Evolutionary conservation across 2,888 invertebrate species (phyloP).

Genomic region (Euspilapteryx auroguttella): DNA sequence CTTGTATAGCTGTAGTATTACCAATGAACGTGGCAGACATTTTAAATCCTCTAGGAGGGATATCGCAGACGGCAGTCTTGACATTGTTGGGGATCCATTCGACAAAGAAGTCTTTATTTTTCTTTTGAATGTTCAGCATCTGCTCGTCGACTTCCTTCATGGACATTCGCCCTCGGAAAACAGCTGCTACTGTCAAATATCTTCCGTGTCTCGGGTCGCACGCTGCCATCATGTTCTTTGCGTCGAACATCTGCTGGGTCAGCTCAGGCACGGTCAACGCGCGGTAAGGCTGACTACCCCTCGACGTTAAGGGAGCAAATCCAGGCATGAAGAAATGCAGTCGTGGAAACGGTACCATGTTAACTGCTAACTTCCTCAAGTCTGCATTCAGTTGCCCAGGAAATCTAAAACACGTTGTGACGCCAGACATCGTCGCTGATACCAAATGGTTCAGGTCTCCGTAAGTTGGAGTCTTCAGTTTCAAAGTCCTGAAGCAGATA

Average conservation of each 20-base stretch:
- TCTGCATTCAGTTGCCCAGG: conserved; percentile 52
- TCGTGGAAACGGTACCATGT: conserved; percentile 67
- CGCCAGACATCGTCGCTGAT: conserved; percentile 86
- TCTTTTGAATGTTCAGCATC: conserved; percentile 78
- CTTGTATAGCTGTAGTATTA: conserved; percentile 84
- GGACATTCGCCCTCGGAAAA: conserved; percentile 88
- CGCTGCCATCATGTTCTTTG: conserved; percentile 93
- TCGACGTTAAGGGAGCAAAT: conserved; percentile 71
- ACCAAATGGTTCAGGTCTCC: no score
- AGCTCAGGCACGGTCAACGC: conserved; percentile 90
- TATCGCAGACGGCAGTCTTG: no score
- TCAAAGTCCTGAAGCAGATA: conserved; percentile 78
- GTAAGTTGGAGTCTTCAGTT: conserved; percentile 75
- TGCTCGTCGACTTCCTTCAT: no score
- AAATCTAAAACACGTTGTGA: no score
- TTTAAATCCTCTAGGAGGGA: conserved; percentile 71
- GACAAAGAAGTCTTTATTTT: conserved; percentile 77
- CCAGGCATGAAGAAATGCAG: conserved; percentile 62
- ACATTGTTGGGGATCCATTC: conserved; percentile 84
- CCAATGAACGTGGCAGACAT: conserved; percentile 90
- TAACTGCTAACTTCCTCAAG: conserved; percentile 42
- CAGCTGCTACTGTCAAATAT: conserved; percentile 86
- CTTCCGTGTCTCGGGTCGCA: conserved; percentile 90
- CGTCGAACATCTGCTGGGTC: conserved; percentile 64
- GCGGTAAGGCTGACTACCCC: conserved; percentile 86